Evolutionary conservation across 2,888 invertebrate species (phyloP).

Genomic region (Pecten maximus): DNA sequence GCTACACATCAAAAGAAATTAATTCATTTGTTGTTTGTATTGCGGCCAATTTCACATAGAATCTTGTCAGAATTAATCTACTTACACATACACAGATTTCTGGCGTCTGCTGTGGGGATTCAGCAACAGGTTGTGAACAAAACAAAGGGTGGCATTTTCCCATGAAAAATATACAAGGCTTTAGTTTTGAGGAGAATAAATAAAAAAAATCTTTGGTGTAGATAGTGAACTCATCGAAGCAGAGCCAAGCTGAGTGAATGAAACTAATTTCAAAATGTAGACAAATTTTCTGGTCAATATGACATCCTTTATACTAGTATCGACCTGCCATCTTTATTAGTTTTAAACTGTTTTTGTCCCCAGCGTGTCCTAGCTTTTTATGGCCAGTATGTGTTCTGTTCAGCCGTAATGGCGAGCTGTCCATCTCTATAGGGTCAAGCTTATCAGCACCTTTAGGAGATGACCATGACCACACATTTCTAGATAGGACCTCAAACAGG

Average conservation of each 20-base stretch:
- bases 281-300: conserved; percentile 31
- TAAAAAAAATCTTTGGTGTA: background rate
- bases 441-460: background rate
- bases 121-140: background rate
- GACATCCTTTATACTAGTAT: background rate
- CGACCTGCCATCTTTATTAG: background rate
- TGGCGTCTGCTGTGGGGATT: background rate
- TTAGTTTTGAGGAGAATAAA: background rate
- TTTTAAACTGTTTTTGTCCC: background rate
- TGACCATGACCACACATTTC: conserved; percentile 17
- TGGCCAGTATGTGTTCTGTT: background rate
- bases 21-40: conserved; percentile 9
- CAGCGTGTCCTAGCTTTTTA: background rate
- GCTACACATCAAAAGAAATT: background rate
- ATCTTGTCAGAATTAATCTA: background rate
- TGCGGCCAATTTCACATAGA: conserved; percentile 17
- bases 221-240: conserved; percentile 9
- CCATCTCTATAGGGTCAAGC: background rate
- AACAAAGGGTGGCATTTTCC: background rate
- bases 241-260: background rate
- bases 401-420: background rate
- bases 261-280: conserved; percentile 9
- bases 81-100: conserved; percentile 19
- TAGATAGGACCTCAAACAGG: background rate
- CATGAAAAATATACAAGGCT: background rate